phyloP scores from a whole-genome alignment of 2,797 vertebrate species.

The Notamacropus eugenii region DNA sequence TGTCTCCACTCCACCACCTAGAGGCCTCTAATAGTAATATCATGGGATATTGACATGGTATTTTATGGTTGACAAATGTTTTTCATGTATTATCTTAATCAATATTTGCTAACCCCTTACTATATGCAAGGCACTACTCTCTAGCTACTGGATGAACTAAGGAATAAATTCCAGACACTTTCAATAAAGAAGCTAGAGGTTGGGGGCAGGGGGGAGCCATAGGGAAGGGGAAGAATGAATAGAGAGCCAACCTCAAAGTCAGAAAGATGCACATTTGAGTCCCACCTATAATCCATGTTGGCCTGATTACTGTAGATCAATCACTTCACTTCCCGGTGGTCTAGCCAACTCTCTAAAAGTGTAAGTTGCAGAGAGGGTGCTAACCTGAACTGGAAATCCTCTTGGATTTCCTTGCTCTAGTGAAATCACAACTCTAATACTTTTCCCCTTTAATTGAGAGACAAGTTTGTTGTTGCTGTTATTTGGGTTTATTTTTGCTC shows the following conservation, averaged over 20 bases:
- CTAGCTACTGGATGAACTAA: not conserved
- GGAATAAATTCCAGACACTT: not conserved
- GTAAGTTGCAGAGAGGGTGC: not conserved
- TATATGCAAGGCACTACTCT: not conserved
- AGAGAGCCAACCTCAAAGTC: not conserved
- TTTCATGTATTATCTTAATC: not conserved
- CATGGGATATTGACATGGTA: not conserved
- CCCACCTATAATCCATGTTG: not conserved
- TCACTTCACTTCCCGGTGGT: not conserved
- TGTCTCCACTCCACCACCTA: too few relatives aligned
- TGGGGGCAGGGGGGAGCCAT: too few relatives aligned
- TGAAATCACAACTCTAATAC: not conserved
- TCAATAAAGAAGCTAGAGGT: not conserved
- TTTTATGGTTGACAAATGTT: not conserved
- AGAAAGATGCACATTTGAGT: not conserved
- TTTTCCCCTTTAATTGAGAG: not conserved
- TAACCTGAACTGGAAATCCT: not conserved
- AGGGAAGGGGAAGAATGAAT: not conserved
- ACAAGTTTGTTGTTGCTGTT: not conserved
- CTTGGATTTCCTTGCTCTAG: not conserved
- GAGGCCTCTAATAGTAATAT: not conserved
- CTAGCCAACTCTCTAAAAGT: not conserved
- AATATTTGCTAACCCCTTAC: not conserved
- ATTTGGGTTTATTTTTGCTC: not conserved
- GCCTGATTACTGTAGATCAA: not conserved